A percentile compares a stretch with the other conserved stretches of the same genome.
Evolutionary conservation across 2,113 vertebrate species (phyloP).

Genomic region (Anhinga rufa): DNA sequence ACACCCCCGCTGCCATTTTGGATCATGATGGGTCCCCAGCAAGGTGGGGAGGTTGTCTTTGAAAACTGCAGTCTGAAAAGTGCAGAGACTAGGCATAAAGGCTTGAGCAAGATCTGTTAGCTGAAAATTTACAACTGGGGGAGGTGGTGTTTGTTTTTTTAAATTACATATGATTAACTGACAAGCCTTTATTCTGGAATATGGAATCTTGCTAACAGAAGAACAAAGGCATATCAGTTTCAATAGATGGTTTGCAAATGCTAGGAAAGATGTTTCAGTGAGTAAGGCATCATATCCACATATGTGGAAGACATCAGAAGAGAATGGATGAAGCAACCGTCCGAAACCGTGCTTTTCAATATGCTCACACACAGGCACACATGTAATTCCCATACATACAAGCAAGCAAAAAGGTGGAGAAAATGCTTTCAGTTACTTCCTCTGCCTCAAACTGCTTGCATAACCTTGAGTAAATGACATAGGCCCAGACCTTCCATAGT

Average conservation of each 20-base stretch:
- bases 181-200: background rate
- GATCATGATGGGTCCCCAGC: background rate
- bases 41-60: background rate
- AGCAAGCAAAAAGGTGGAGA: background rate
- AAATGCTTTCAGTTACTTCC: background rate
- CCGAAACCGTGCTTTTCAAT: background rate
- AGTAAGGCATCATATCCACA: background rate
- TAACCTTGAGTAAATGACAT: background rate
- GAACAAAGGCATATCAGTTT: background rate
- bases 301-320: background rate
- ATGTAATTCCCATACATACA: background rate
- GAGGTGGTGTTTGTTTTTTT: background rate
- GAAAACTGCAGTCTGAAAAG: background rate
- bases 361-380: background rate
- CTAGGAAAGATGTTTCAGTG: background rate
- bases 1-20: fast-evolving
- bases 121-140: background rate
- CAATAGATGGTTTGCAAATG: background rate
- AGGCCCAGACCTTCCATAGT: background rate
- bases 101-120: background rate
- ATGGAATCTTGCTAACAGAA: background rate
- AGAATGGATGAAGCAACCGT: background rate
- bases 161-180: background rate
- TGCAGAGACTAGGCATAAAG: background rate
- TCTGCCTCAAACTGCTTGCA: background rate